These are phyloP conservation scores for Heterodera schachtii DNA, from an alignment of 1,140 invertebrate genomes.

Conservation along the genomic window DNA sequence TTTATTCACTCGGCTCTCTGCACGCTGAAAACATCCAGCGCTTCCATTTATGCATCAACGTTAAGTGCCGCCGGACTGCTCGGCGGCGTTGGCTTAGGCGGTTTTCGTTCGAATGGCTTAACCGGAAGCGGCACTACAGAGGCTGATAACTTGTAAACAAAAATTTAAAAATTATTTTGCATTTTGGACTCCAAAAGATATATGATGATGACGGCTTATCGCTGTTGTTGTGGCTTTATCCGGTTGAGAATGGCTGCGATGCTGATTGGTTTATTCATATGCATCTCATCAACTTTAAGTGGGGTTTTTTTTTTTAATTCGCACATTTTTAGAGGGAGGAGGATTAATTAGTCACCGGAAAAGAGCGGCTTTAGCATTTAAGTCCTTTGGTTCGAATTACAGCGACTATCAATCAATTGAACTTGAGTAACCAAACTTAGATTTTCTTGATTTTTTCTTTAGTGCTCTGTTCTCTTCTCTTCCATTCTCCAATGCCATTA, in stretches of 20 bases:
- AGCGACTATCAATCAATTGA: too few species aligned
- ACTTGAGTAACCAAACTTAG: too few species aligned
- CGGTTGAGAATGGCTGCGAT: conserved; percentile 10
- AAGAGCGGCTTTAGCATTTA: too few species aligned
- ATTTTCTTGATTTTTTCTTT: background rate
- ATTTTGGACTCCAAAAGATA: conserved; percentile 3
- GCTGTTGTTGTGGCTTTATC: conserved; percentile 16
- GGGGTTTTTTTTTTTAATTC: background rate
- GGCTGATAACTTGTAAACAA: conserved; percentile 10
- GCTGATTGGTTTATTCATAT: conserved; percentile 10
- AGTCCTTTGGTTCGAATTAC: too few species aligned
- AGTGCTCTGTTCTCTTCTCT: conserved; percentile 19
- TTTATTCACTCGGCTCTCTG: conserved; percentile 24
- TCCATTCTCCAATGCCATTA: conserved; percentile 12
- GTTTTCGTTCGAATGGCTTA: background rate
- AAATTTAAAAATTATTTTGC: background rate
- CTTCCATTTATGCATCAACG: conserved; percentile 31
- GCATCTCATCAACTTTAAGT: conserved; percentile 11
- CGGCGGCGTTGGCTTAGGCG: conserved; percentile 3
- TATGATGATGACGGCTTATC: conserved; percentile 16
- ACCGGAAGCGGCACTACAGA: conserved; percentile 12
- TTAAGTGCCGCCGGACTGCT: conserved; percentile 26
- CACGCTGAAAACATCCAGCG: conserved; percentile 23
- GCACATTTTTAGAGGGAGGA: too few species aligned
- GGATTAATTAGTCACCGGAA: too few species aligned